Percentiles rank a stretch among this genome's conserved stretches.
Conservation (phyloP, 2,113 vertebrate species). For the Halcyon senegalensis region DNA sequence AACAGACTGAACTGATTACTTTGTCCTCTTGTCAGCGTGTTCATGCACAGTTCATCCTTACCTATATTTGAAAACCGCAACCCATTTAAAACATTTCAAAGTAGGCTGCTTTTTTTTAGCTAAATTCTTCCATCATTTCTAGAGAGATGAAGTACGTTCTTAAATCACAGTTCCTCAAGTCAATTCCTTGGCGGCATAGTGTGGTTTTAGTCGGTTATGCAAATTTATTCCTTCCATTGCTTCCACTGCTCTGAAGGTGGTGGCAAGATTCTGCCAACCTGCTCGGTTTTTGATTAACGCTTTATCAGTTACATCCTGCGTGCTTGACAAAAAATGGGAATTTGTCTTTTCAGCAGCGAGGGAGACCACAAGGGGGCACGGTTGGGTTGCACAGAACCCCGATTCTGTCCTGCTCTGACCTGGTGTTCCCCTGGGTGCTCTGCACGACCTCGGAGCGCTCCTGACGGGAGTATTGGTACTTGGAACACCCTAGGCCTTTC, state of each 20-base stretch:
- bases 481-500: background rate
- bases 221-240: background rate
- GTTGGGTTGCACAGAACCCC: background rate
- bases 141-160: background rate
- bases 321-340: background rate
- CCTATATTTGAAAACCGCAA: background rate
- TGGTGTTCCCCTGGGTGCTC: background rate
- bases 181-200: background rate
- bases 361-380: constrained; percentile 10
- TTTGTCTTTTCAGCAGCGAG: background rate
- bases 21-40: background rate
- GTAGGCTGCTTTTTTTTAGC: background rate
- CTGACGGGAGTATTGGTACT: background rate
- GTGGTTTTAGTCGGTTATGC: background rate
- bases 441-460: background rate
- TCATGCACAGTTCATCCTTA: background rate
- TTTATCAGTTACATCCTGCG: background rate
- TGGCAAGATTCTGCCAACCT: background rate
- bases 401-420: background rate
- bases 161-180: background rate
- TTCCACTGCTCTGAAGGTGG: background rate
- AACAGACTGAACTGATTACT: background rate
- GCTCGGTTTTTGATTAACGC: rapidly evolving
- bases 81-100: background rate
- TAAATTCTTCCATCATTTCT: background rate